Percentiles rank a stretch among this genome's conserved stretches.
These are phyloP conservation scores for Callionymus lyra DNA, from an alignment of 2,113 vertebrate species.

Conservation along the genomic window DNA sequence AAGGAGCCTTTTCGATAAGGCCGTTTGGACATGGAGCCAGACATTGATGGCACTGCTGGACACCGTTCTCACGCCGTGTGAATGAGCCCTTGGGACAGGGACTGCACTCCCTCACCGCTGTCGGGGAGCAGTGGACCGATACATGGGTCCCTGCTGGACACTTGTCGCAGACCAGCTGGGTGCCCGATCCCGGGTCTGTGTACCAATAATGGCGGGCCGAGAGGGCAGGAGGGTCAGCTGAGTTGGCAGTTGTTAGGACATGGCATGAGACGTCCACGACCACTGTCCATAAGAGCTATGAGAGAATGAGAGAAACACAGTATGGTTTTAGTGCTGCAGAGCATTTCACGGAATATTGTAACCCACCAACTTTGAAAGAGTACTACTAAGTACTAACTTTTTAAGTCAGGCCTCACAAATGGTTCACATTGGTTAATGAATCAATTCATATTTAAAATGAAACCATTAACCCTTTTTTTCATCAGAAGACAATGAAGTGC, in stretches of 20 bases:
- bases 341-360: too few relatives aligned
- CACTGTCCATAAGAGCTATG: slow-evolving; percentile 75
- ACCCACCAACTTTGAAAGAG: too few relatives aligned
- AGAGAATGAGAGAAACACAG: slow-evolving; percentile 9
- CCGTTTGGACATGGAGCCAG: slow-evolving; percentile 68
- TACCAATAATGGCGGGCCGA: slow-evolving; percentile 77
- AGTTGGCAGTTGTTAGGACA: slow-evolving; percentile 60
- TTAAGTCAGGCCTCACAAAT: too few relatives aligned
- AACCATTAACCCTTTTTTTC: too few relatives aligned
- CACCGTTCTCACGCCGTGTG: slow-evolving; percentile 85
- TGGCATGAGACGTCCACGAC: slow-evolving; percentile 61
- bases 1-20: slow-evolving; percentile 76
- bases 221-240: slow-evolving; percentile 62
- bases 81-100: slow-evolving; percentile 77
- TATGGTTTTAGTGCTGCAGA: too few relatives aligned
- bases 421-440: too few relatives aligned
- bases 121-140: slow-evolving; percentile 78
- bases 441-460: too few relatives aligned
- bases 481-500: too few relatives aligned
- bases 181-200: slow-evolving; percentile 69
- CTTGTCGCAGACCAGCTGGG: slow-evolving; percentile 83
- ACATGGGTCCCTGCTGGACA: slow-evolving; percentile 92
- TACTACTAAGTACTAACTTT: too few relatives aligned
- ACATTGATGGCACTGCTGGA: slow-evolving; percentile 83
- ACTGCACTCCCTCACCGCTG: slow-evolving; percentile 80